phyloP scores from a whole-genome alignment of 1,140 invertebrate genomes.

The Philotrypesis tridentata region DNA sequence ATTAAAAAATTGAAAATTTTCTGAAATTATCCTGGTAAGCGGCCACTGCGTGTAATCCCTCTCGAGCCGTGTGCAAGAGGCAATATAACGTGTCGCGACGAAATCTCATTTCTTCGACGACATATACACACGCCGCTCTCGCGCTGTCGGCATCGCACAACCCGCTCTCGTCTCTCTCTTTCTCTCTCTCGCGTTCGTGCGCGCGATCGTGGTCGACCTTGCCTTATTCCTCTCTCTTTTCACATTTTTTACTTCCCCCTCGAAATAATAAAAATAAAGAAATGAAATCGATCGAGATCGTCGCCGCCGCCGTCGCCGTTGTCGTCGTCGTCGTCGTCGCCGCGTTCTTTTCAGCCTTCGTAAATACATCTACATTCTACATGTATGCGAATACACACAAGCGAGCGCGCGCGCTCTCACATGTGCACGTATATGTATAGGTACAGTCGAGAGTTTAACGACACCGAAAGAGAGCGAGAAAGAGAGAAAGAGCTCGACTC shows the following conservation, averaged over 20 bases:
- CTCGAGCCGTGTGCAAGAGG: background rate
- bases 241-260: background rate
- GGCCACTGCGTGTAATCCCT: background rate
- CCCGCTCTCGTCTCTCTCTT: background rate
- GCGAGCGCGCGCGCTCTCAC: too few species aligned
- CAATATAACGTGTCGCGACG: background rate
- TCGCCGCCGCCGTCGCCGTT: too few species aligned
- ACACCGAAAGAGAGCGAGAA: background rate
- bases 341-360: background rate
- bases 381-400: too few species aligned
- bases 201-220: conserved; percentile 10
- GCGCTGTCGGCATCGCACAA: too few species aligned
- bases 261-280: background rate
- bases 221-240: background rate
- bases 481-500: background rate
- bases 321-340: background rate
- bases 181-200: too few species aligned
- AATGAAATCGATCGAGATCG: background rate
- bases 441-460: background rate
- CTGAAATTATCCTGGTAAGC: background rate
- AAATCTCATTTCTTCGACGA: background rate
- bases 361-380: too few species aligned
- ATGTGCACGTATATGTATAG: background rate
- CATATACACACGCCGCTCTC: background rate
- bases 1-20: background rate